Percentiles rank a stretch among this genome's conserved stretches.
phyloP scores from a whole-genome alignment of 2,797 vertebrate genomes.

The Spondyliosoma cantharus region DNA sequence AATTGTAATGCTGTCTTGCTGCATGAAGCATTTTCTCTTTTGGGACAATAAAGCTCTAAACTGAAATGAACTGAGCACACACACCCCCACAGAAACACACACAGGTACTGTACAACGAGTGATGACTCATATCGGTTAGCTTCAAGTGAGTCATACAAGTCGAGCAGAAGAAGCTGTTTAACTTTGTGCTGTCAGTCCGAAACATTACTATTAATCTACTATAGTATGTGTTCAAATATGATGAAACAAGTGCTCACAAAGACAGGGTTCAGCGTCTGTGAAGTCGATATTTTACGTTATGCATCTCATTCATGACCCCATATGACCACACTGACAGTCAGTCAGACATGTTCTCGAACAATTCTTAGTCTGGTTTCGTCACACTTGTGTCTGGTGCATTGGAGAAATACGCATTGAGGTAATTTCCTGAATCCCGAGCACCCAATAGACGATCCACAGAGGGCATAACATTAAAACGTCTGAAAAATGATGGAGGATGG shows the following conservation, averaged over 20 bases:
- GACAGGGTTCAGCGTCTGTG: not conserved
- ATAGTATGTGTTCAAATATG: not conserved
- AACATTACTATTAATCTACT: not conserved
- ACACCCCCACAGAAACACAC: not conserved
- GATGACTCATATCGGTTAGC: constrained; percentile 39
- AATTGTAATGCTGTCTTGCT: not conserved
- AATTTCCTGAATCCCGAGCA: constrained; percentile 41
- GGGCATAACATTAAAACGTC: constrained; percentile 57
- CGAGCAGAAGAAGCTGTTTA: not conserved
- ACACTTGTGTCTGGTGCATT: constrained; percentile 2
- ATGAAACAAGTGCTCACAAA: not conserved
- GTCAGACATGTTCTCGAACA: not conserved
- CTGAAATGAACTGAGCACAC: not conserved
- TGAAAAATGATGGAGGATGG: constrained; percentile 58
- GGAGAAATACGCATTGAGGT: constrained; percentile 41
- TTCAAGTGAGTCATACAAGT: constrained; percentile 46
- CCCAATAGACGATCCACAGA: constrained; percentile 36
- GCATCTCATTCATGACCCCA: not conserved
- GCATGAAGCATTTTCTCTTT: not conserved
- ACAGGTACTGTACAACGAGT: constrained; percentile 1
- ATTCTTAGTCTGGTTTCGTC: constrained; percentile 2
- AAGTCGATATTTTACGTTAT: not conserved
- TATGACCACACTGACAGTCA: not conserved
- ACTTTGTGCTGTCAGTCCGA: not conserved
- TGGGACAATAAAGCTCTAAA: not conserved